A percentile compares a stretch with the other conserved stretches of the same genome.
Conservation (phyloP, 2,113 vertebrate genomes). For the Neotragus pygmaeus region DNA sequence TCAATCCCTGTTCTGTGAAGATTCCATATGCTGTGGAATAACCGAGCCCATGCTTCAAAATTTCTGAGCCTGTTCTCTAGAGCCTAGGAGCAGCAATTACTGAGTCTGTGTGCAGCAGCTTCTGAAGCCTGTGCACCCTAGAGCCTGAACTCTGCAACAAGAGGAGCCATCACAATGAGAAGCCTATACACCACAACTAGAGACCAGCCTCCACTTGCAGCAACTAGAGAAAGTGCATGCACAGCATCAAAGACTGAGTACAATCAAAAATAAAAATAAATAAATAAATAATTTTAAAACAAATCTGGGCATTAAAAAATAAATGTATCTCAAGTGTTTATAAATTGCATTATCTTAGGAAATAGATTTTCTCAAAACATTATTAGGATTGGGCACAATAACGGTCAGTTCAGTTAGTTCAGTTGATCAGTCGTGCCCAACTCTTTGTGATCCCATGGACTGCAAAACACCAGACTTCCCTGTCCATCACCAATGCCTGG, state of each 20-base stretch:
- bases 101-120: neutral
- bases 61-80: neutral
- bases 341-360: neutral
- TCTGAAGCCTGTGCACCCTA: neutral
- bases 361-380: neutral
- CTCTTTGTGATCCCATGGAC: neutral
- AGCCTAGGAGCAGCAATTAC: neutral
- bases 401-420: neutral
- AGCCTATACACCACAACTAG: neutral
- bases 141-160: neutral
- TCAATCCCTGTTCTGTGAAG: neutral
- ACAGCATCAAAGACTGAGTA: neutral
- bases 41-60: neutral
- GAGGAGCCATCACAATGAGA: neutral
- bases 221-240: neutral
- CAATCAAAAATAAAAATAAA: neutral
- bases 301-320: neutral
- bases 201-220: neutral
- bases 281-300: neutral
- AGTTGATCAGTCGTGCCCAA: rapidly evolving
- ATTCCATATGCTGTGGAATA: neutral
- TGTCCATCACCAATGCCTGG: neutral
- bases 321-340: neutral
- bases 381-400: neutral
- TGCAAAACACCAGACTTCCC: neutral